phyloP scores from a whole-genome alignment of 2,888 invertebrate species.

The Calameuta filiformis region DNA sequence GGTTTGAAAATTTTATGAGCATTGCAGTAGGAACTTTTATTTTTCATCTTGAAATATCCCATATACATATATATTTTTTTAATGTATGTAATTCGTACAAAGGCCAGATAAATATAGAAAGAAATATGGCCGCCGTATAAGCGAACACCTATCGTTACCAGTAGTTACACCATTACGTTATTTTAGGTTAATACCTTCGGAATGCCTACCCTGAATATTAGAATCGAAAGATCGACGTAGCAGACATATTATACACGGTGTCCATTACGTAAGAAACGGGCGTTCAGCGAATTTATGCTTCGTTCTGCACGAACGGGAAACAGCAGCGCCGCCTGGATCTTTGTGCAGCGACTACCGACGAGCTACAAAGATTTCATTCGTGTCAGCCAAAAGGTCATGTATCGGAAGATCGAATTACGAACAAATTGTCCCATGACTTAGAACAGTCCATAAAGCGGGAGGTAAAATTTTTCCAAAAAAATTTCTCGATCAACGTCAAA shows the following conservation, averaged over 20 bases:
- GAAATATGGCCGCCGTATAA: background rate
- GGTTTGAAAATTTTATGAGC: too few species aligned
- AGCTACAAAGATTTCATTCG: background rate
- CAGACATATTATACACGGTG: background rate
- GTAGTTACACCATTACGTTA: background rate
- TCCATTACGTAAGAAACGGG: background rate
- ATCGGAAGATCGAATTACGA: background rate
- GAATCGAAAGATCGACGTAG: background rate
- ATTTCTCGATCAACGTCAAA: background rate
- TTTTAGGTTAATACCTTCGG: slow-evolving; percentile 1
- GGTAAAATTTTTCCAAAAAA: background rate
- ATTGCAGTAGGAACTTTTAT: too few species aligned
- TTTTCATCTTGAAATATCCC: background rate
- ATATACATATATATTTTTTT: too few species aligned
- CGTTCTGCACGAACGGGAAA: background rate
- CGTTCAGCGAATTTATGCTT: background rate
- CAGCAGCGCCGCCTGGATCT: background rate
- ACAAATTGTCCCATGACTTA: background rate
- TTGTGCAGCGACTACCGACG: background rate
- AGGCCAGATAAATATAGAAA: too few species aligned
- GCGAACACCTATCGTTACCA: background rate
- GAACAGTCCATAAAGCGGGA: background rate
- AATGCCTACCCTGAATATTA: background rate
- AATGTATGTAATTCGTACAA: too few species aligned
- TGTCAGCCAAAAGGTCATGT: background rate